These are phyloP conservation scores for Taeniopygia guttata DNA, from an alignment of 2,797 vertebrate species.

Conservation along the genomic window DNA sequence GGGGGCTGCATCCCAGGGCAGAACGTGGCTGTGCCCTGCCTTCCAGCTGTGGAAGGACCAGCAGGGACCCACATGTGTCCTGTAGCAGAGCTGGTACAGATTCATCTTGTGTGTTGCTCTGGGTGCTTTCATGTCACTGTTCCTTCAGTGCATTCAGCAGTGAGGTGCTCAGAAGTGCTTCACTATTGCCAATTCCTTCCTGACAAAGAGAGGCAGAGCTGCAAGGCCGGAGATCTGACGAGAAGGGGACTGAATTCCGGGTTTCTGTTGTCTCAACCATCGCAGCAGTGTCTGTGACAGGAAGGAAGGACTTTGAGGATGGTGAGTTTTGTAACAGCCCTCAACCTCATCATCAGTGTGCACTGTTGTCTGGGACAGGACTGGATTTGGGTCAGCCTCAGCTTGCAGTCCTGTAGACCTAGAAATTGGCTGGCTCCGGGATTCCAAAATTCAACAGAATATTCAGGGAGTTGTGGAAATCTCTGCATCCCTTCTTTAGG, in stretches of 20 bases:
- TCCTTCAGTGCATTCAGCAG: background rate
- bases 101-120: background rate
- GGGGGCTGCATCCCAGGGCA: background rate
- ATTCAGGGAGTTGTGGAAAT: background rate
- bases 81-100: background rate
- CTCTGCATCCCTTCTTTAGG: accelerated
- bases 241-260: background rate
- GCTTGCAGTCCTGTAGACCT: background rate
- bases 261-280: accelerated
- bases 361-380: background rate
- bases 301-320: background rate
- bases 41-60: background rate
- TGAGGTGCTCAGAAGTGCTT: background rate
- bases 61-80: accelerated
- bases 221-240: background rate
- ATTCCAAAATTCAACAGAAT: background rate
- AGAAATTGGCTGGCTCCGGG: background rate
- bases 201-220: background rate
- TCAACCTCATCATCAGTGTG: accelerated
- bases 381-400: background rate
- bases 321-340: background rate
- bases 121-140: background rate
- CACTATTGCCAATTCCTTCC: background rate
- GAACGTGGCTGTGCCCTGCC: background rate
- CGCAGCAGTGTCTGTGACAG: background rate